Conservation (phyloP, 2,797 vertebrate species). For the Aulostomus chinensis region DNA sequence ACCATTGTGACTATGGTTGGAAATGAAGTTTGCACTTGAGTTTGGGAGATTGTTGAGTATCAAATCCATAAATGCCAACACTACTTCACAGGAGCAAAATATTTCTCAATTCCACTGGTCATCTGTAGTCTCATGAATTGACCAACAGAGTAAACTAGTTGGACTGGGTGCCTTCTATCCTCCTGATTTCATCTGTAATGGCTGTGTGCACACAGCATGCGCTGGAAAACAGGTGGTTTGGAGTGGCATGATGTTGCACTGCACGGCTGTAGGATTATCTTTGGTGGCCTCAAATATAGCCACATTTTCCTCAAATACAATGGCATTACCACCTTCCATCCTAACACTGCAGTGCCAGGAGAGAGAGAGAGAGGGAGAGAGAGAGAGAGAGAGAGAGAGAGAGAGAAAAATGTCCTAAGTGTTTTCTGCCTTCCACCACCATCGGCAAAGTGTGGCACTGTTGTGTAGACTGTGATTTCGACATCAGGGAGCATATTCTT, state of each 20-base stretch:
- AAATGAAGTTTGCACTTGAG: conserved; percentile 42
- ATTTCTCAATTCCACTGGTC: not conserved
- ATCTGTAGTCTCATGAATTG: not conserved
- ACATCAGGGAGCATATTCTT: conserved; percentile 48
- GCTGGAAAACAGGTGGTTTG: conserved; percentile 70
- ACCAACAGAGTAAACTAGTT: no score
- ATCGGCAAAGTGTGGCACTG: conserved; percentile 63
- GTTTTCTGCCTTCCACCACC: conserved; percentile 51
- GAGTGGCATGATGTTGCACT: conserved; percentile 34
- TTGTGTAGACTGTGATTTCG: conserved; percentile 59
- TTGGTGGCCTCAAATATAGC: conserved; percentile 7
- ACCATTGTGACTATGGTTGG: conserved; percentile 10
- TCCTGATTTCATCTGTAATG: not conserved
- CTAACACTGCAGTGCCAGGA: conserved; percentile 52
- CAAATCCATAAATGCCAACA: no score
- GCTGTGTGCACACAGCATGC: conserved; percentile 7
- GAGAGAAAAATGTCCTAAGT: conserved; percentile 21
- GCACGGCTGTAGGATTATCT: conserved; percentile 16
- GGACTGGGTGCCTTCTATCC: not conserved
- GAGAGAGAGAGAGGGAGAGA: not conserved
- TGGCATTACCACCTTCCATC: conserved; percentile 29
- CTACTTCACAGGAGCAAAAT: no score
- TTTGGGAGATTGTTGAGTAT: conserved; percentile 1
- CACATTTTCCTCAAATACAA: conserved; percentile 19
- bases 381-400: not conserved